Base-by-base conservation (phyloP, 35 echinoderm and acorn worm species). In the Strongylocentrotus purpuratus region DNA sequence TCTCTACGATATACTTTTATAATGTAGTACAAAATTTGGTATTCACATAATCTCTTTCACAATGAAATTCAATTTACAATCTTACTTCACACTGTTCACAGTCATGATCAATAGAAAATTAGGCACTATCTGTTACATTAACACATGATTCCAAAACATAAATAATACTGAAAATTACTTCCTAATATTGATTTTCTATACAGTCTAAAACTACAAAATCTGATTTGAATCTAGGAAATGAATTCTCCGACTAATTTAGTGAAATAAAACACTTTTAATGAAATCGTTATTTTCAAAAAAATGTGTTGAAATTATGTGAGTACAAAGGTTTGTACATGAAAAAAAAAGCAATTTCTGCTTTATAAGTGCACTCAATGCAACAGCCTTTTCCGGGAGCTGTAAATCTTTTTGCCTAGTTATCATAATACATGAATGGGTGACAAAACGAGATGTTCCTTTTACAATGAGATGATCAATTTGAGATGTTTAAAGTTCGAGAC, bases 1-100 rank as follows among this genome's bases (percentile, higher is more conserved):
- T 70, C 15, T 78, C 20, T 78, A n/a, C 65, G 28, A 78, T 78
- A 78, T n/a, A 78, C 65, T 78, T 78, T 28, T 22, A 78, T 78
- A 78, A 78, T 78, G 65, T 78, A 78, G 65, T 78, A 78, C 65
- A 78, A n/a, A 78, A 78, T 78, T 78, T 78, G 28, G 20, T 78
- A 78, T 78, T 78, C 65, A 78, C 22, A 78, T 28, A 78, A 14
- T 28, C 25, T 5, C 20, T 78, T 78, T 28, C 65, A 78, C 18
- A 78, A 78, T 78, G 65, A 78, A 78, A 78, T 78, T 78, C 28
- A n/a, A 78, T 78, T 78, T 78, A 78, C 65, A 78, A 78, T n/a
- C 22, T 78, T 78, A 78, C 28, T 78, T 78, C n/a, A 78, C 65
- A 28, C 4, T 78, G 5, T 78, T 78, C n/a, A 78, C 65, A 28